A percentile compares a stretch with the other conserved stretches of the same genome.
These are phyloP conservation scores for Strix uralensis DNA, from an alignment of 2,113 vertebrate genomes.

Conservation along the genomic window DNA sequence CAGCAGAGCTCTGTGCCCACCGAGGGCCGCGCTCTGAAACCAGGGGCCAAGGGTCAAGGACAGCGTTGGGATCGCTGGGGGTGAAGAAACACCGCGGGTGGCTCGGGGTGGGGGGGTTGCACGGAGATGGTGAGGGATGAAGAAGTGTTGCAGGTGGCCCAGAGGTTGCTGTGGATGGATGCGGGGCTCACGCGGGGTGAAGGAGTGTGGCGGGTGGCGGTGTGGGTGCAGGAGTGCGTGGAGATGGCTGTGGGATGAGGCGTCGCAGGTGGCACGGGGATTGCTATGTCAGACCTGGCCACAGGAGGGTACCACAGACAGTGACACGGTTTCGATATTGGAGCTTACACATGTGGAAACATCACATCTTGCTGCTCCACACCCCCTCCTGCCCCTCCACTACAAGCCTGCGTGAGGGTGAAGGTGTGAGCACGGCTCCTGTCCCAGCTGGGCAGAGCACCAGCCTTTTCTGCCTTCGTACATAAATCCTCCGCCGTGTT, in stretches of 20 bases:
- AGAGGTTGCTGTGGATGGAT: neutral
- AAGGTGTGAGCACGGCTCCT: rapidly evolving
- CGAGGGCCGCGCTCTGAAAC: neutral
- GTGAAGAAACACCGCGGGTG: neutral
- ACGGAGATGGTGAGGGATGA: rapidly evolving
- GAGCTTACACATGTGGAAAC: rapidly evolving
- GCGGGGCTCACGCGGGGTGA: neutral
- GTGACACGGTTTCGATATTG: neutral
- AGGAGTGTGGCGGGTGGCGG: neutral
- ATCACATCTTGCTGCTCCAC: rapidly evolving
- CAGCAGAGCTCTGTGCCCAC: neutral
- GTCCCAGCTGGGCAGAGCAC: neutral
- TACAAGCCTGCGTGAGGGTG: rapidly evolving
- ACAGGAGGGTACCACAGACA: slow-evolving; percentile 53
- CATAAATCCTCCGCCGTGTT: rapidly evolving
- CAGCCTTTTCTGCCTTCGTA: rapidly evolving
- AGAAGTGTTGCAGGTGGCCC: neutral
- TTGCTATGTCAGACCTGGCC: slow-evolving; percentile 42
- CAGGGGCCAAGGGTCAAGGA: no score
- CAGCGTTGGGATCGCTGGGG: rapidly evolving
- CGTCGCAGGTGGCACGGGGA: neutral
- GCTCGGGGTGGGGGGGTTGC: neutral
- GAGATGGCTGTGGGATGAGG: neutral
- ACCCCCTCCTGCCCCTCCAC: neutral
- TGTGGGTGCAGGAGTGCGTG: rapidly evolving